Conservation (phyloP, 2,888 invertebrate species). For the Papilio protenor region DNA sequence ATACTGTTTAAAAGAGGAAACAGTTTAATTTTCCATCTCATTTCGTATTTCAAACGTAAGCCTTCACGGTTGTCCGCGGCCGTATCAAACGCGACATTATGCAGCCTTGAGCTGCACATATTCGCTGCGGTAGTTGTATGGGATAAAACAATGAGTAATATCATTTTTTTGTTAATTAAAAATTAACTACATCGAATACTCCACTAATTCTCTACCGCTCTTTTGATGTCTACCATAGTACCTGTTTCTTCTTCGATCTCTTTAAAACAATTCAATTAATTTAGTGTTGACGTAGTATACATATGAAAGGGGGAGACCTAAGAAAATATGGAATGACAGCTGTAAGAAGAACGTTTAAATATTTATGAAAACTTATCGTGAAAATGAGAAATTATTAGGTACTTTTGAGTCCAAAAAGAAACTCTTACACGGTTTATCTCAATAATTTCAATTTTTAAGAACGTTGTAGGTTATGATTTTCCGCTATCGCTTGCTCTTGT, state of each 20-base stretch:
- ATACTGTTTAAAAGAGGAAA: slow-evolving; percentile 24
- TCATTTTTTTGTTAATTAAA: neutral
- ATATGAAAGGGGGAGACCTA: no score
- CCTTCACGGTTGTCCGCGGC: slow-evolving; percentile 70
- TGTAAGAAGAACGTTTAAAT: no score
- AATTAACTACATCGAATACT: neutral
- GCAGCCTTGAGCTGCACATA: slow-evolving; percentile 61
- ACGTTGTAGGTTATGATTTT: neutral
- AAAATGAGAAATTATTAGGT: no score
- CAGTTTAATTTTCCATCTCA: slow-evolving; percentile 27
- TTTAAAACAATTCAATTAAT: no score
- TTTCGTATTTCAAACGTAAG: slow-evolving; percentile 59
- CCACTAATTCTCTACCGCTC: neutral
- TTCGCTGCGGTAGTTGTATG: slow-evolving; percentile 49
- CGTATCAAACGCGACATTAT: slow-evolving; percentile 64
- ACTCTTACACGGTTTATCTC: neutral
- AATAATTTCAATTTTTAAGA: neutral
- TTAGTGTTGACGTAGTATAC: no score
- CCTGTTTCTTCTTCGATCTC: no score
- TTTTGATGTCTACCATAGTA: neutral
- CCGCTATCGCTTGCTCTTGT: slow-evolving; percentile 24
- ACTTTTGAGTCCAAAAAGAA: no score
- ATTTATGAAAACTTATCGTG: no score
- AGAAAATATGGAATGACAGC: no score
- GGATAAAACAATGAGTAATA: slow-evolving; percentile 42